A percentile compares a stretch with the other conserved stretches of the same genome.
phyloP scores from a whole-genome alignment of 2,888 invertebrate species.

The Cephus rjabovi region DNA sequence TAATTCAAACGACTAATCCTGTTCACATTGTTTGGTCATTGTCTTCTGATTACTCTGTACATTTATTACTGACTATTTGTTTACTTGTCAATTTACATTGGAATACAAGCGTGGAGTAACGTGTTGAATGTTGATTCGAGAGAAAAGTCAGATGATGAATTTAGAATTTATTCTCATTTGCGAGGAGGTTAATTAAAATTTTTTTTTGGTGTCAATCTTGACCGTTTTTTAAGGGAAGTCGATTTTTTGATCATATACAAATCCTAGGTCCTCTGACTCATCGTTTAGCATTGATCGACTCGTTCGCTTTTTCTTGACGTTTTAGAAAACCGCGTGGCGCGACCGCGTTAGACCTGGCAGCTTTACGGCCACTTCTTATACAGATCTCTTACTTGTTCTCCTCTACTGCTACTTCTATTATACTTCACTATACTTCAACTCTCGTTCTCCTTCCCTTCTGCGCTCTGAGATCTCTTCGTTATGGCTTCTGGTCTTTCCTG shows the following conservation, averaged over 20 bases:
- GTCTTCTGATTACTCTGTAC: background rate
- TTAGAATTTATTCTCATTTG: background rate
- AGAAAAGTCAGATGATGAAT: background rate
- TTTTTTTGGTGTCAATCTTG: background rate
- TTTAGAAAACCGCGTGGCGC: background rate
- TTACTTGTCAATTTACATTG: background rate
- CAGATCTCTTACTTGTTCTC: background rate
- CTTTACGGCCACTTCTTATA: constrained; percentile 8
- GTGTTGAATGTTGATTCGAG: background rate
- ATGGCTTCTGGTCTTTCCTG: background rate
- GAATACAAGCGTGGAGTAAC: background rate
- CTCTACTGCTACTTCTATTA: background rate
- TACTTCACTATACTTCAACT: background rate
- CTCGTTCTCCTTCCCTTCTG: background rate
- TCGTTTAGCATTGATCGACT: background rate
- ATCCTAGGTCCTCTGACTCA: no score
- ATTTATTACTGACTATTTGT: background rate
- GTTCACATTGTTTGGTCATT: background rate
- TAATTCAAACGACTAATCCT: background rate
- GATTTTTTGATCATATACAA: background rate
- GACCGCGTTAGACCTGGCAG: constrained; percentile 4
- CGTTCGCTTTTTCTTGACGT: background rate
- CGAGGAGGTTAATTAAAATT: background rate
- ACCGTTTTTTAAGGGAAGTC: background rate
- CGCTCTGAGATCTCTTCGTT: background rate